Base-by-base conservation (phyloP, 2,113 vertebrate species). In the Dromaius novaehollandiae region DNA sequence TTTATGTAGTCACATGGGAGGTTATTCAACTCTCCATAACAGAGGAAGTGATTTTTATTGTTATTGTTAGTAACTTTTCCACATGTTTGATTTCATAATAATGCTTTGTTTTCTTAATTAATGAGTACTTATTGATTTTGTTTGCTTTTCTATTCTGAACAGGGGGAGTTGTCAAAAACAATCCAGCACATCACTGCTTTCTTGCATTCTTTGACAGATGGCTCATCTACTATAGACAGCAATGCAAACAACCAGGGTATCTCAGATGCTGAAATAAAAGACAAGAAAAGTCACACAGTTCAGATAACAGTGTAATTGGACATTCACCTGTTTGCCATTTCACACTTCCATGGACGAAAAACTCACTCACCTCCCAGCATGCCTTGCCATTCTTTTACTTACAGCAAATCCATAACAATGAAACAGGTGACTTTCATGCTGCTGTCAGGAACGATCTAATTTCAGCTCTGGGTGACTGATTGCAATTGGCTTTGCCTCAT, bases 401-500 rank as follows among this genome's bases (percentile, higher is more conserved):
- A 99, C 99, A 99, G 99, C 99, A 99, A 99, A 99, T 99, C 99
- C 99, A 99, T 99, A 99, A 99, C 99, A 99, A 99, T 99, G 99
- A 99, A 99, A 99, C 99, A 99, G 99, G 99, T 99, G 99, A 99
- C 99, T 99, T 99, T 99, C 99, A 99, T 99, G 99, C 99, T 99
- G 99, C 99, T 99, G 99, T 99, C 99, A 99, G 99, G 99, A 99
- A 99, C 99, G 99, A 99, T 99, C 99, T 99, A 99, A 99, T 99
- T 99, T 99, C 99, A 99, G 99, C 99, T 98, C 98, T 99, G 99
- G 99, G 99, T 99, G 99, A 99, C 99, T 99, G 99, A 99, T 99
- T 99, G 99, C 99, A 99, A 99, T 99, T 99, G 99, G 99, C 99
- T 99, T 99, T 99, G 99, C 99, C 99, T 99, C 99, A 99, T 99